Evolutionary conservation across 2,888 invertebrate species (phyloP).

Genomic region (Junonia oenone): DNA sequence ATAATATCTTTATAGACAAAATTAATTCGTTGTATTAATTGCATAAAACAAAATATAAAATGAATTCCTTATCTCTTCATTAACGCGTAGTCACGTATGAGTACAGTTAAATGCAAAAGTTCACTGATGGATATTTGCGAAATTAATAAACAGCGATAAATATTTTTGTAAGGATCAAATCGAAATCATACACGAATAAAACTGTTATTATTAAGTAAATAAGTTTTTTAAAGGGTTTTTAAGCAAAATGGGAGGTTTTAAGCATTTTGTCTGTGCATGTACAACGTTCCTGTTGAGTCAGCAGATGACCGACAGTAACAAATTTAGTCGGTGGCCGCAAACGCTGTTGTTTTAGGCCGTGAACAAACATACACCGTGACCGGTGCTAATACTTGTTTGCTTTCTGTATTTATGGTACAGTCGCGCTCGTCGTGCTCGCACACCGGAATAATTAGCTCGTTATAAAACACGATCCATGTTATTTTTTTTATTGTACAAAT

Average conservation of each 20-base stretch:
- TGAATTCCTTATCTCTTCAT: slow-evolving; percentile 56
- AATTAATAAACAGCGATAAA: neutral
- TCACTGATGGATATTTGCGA: slow-evolving; percentile 4
- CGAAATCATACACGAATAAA: neutral
- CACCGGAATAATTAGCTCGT: slow-evolving; percentile 74
- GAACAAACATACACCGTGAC: slow-evolving; percentile 74
- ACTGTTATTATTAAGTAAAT: too few relatives aligned
- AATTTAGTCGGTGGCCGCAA: slow-evolving; percentile 68
- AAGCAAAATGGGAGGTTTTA: neutral
- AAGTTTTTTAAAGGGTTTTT: neutral
- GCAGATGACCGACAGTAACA: slow-evolving; percentile 68
- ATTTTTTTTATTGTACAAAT: slow-evolving; percentile 32
- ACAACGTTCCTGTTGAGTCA: slow-evolving; percentile 58
- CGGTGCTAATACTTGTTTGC: slow-evolving; percentile 74
- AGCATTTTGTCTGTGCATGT: slow-evolving; percentile 37
- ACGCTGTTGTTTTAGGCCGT: slow-evolving; percentile 78
- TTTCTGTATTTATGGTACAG: slow-evolving; percentile 70
- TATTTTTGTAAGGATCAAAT: neutral
- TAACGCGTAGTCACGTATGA: slow-evolving; percentile 66
- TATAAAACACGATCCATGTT: slow-evolving; percentile 60
- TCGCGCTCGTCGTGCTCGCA: slow-evolving; percentile 53
- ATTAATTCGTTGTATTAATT: slow-evolving; percentile 69
- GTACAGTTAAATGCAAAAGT: slow-evolving; percentile 44
- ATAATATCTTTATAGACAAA: slow-evolving; percentile 73
- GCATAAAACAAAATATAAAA: slow-evolving; percentile 64